Percentiles rank a stretch among this genome's conserved stretches.
These are phyloP conservation scores for Noctua fimbriata DNA, from an alignment of 2,888 invertebrate species.

Conservation along the genomic window DNA sequence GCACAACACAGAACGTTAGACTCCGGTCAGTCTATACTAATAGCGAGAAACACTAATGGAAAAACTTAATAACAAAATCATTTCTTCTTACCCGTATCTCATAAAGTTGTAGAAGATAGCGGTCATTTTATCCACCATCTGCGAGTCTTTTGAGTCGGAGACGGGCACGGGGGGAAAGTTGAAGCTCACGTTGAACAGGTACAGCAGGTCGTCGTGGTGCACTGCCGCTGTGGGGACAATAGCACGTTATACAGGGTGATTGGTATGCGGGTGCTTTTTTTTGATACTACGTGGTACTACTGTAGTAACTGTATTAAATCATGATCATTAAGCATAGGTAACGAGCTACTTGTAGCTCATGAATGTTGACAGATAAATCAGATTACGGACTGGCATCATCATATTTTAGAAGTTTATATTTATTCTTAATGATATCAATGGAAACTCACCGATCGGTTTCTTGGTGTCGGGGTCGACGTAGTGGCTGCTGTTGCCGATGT, in stretches of 20 bases:
- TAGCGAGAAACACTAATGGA: too few species aligned
- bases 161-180: slow-evolving; percentile 73
- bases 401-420: background rate
- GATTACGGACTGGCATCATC: background rate
- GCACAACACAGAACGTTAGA: background rate
- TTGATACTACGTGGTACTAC: too few species aligned
- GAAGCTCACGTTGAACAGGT: slow-evolving; percentile 84
- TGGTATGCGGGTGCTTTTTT: too few species aligned
- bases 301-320: too few species aligned
- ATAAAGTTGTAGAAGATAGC: slow-evolving; percentile 85
- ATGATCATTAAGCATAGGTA: too few species aligned
- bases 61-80: background rate
- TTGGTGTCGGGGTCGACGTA: slow-evolving; percentile 76
- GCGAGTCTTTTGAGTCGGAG: slow-evolving; percentile 75
- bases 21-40: background rate
- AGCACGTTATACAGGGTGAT: background rate
- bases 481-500: slow-evolving; percentile 79
- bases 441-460: slow-evolving; percentile 73
- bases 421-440: background rate
- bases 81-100: slow-evolving; percentile 76
- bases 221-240: slow-evolving; percentile 76
- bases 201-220: slow-evolving; percentile 88
- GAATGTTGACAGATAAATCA: too few species aligned
- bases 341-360: too few species aligned
- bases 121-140: slow-evolving; percentile 81